A percentile compares a stretch with the other conserved stretches of the same genome.
phyloP scores from a whole-genome alignment of 2,113 vertebrate genomes.

The Leptocoma aspasia region DNA sequence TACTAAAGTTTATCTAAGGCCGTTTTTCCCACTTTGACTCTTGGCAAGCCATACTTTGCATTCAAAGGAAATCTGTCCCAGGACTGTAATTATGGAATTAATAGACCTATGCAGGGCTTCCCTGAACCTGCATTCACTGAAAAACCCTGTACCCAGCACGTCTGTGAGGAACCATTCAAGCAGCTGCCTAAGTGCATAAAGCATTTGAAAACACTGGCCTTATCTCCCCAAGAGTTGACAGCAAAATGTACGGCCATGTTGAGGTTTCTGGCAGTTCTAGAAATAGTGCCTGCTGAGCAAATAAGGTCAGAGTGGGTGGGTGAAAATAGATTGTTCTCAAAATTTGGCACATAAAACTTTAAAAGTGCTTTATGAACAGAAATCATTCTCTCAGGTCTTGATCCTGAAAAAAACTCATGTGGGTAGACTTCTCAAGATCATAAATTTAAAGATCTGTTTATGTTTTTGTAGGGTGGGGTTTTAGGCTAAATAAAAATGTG shows the following conservation, averaged over 20 bases:
- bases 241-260: conserved; percentile 34
- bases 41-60: conserved; percentile 1
- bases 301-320: conserved; percentile 53
- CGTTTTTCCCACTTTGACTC: conserved; percentile 3
- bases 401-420: conserved; percentile 31
- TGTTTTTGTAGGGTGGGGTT: neutral
- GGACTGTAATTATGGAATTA: conserved; percentile 45
- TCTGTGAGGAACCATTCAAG: neutral
- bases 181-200: conserved; percentile 51
- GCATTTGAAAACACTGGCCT: conserved; percentile 42
- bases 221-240: conserved; percentile 46
- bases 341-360: conserved; percentile 58
- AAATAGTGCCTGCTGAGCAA: conserved; percentile 57
- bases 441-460: conserved; percentile 23
- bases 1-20: conserved; percentile 19
- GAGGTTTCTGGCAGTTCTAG: conserved; percentile 59
- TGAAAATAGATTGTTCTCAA: conserved; percentile 60
- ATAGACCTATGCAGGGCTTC: conserved; percentile 24
- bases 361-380: conserved; percentile 55
- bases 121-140: conserved; percentile 37
- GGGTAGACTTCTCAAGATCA: conserved; percentile 14
- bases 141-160: neutral
- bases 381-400: conserved; percentile 43
- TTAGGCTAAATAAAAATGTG: conserved; percentile 32
- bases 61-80: conserved; percentile 38